A percentile compares a stretch with the other conserved stretches of the same genome.
Evolutionary conservation across 2,113 vertebrate genomes (phyloP).

Genomic region (Gadus macrocephalus): DNA sequence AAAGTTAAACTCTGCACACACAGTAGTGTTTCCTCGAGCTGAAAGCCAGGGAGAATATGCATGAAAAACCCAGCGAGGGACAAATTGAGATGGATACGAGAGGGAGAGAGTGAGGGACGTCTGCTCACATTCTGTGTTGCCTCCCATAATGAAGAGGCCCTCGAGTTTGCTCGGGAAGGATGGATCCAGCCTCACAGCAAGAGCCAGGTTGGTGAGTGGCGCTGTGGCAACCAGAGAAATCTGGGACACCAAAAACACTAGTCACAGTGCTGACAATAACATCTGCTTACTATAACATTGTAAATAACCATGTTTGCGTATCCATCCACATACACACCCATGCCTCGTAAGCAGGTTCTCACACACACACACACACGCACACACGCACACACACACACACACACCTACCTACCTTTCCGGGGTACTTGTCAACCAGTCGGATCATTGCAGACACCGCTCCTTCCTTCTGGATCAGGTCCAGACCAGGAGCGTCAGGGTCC

Average conservation of each 20-base stretch:
- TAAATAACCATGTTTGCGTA: background rate
- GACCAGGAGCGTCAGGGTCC: conserved; percentile 62
- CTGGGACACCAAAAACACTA: conserved; percentile 30
- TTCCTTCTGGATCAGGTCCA: conserved; percentile 67
- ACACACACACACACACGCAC: background rate
- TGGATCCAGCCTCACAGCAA: conserved; percentile 78
- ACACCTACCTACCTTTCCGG: conserved; percentile 70
- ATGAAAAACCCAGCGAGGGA: background rate
- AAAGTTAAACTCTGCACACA: conserved; percentile 77
- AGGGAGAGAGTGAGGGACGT: background rate
- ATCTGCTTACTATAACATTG: background rate
- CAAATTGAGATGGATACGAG: no score
- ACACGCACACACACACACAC: background rate
- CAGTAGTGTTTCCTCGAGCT: conserved; percentile 73
- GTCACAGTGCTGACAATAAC: background rate
- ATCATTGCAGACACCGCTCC: conserved; percentile 69
- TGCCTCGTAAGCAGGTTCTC: background rate
- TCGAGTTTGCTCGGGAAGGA: conserved; percentile 70
- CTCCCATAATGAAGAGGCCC: conserved; percentile 80
- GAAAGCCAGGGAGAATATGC: background rate
- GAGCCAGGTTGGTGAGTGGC: conserved; percentile 77
- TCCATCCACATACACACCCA: background rate
- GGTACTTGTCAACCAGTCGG: conserved; percentile 63
- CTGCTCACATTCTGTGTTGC: conserved; percentile 73
- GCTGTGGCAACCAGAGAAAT: conserved; percentile 70